Evolutionary conservation across 2,113 vertebrate species (phyloP).

Genomic region (Asarcornis scutulata): DNA sequence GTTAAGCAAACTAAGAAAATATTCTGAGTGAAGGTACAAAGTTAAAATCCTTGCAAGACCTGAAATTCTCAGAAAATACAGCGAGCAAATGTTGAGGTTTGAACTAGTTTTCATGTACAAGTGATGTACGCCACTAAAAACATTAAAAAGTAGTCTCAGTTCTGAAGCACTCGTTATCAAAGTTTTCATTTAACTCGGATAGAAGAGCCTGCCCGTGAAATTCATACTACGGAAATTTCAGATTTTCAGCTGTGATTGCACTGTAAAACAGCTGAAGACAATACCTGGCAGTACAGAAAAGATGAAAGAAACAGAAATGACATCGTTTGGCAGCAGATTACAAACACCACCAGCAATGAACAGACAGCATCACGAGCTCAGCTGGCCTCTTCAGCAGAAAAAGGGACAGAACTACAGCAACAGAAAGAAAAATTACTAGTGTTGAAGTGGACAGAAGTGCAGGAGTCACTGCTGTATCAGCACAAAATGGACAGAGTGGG

Average conservation of each 20-base stretch:
- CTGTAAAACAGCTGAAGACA: not conserved
- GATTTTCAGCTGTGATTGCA: not conserved
- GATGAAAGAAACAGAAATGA: not conserved
- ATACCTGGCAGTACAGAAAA: not conserved
- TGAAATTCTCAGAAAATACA: not conserved
- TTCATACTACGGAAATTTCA: not conserved
- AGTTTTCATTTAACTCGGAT: not conserved
- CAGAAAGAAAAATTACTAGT: not conserved
- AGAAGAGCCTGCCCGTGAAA: not conserved
- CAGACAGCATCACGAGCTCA: not conserved
- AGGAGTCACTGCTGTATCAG: not conserved
- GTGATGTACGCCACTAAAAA: not conserved
- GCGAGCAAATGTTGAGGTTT: not conserved
- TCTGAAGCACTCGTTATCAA: not conserved
- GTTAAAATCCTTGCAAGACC: slow-evolving; percentile 31
- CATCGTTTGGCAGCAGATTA: not conserved
- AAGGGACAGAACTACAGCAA: not conserved
- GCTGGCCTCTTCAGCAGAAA: not conserved
- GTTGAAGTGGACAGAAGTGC: not conserved
- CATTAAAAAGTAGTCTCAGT: not conserved
- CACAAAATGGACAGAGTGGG: not conserved
- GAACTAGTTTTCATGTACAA: slow-evolving; percentile 12
- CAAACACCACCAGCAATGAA: not conserved
- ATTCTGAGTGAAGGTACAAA: slow-evolving; percentile 11
- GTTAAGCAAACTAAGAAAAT: slow-evolving; percentile 55